phyloP scores from a whole-genome alignment of 64 coral and sea anemone species.

The Actinia tenebrosa region DNA sequence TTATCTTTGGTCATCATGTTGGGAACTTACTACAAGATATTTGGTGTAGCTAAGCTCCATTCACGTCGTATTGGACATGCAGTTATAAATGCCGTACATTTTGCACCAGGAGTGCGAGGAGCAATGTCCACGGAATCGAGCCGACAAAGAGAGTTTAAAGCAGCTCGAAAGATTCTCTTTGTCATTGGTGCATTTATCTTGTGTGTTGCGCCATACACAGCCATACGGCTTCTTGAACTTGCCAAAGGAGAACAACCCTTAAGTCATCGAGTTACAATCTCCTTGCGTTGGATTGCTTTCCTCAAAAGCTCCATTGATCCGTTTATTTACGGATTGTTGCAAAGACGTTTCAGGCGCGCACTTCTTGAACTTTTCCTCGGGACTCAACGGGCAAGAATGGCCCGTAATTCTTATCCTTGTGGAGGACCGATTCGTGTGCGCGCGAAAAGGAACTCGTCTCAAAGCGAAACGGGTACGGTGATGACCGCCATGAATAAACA shows the following conservation, averaged over 20 bases:
- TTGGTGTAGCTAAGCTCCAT: constrained; percentile 85
- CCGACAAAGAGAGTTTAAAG: constrained; percentile 82
- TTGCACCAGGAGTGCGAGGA: constrained; percentile 57
- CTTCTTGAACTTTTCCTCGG: constrained; percentile 71
- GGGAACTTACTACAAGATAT: constrained; percentile 83
- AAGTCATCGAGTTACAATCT: constrained; percentile 51
- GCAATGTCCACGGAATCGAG: constrained; percentile 64
- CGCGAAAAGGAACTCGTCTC: constrained; percentile 64
- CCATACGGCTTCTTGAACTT: constrained; percentile 65
- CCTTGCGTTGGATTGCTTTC: constrained; percentile 83
- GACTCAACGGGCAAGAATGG: constrained; percentile 60
- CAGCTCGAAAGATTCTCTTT: constrained; percentile 94
- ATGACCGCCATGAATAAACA: constrained; percentile 51
- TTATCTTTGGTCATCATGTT: constrained; percentile 60
- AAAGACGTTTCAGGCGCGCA: constrained; percentile 81
- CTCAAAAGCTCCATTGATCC: constrained; percentile 92
- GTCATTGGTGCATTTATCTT: constrained; percentile 93
- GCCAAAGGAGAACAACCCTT: constrained; percentile 2
- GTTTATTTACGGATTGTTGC: constrained; percentile 93
- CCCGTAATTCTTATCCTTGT: constrained; percentile 67
- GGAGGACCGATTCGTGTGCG: constrained; percentile 64
- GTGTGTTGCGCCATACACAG: constrained; percentile 88
- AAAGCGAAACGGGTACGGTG: constrained; percentile 80
- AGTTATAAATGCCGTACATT: constrained; percentile 65
- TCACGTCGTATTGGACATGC: constrained; percentile 87